Evolutionary conservation across 2,113 vertebrate species (phyloP), one percentile per base, ranked within the genome.

Genomic region (Caloenas nicobarica): DNA sequence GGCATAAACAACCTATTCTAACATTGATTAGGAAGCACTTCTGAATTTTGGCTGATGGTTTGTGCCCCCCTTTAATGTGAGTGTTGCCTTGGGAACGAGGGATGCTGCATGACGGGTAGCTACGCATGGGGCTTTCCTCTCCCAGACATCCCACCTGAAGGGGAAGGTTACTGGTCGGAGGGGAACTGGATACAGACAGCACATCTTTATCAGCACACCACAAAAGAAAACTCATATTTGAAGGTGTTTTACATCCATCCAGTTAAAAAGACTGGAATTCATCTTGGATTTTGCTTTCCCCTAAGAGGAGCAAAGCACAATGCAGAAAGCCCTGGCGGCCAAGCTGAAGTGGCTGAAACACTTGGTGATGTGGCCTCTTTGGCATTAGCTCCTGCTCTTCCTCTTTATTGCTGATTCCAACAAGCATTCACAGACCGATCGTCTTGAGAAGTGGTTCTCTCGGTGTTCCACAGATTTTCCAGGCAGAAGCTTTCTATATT

Each of bases 61-160:
- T 72, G n/a, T 48, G 26, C 17, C 6, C 4, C 17, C 9, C 21
- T 62, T 42, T 50, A 48, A 38, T 18, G 15, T 44, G 76, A 54
- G 9, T 16, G 17, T 36, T 69, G 23, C 7, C 57, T 17, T 62
- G 69, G 24, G 17, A 33, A 36, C 1, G 2, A 89, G 24, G 13
- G 40, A 34, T 44, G 9, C 44, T 86, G 7, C 33, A 9, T 16
- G 24, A 34, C 0, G 2, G 10, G 24, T n/a, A 46, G n/a, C 0
- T 4, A 46, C 18, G 42, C 26, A 23, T 14, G 19, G 8, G 40
- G 8, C 21, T 78, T 64, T 86, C 33, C 8, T 84, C 12, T 96
- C 28, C 28, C 51, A 81, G 56, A 42, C 16, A 16, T n/a, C 15
- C 16, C 34, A 38, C 17, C 51, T 36, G 22, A 78, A 50, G n/a